These are phyloP conservation scores for Enchytraeus crypticus DNA, from an alignment of 2,888 invertebrate species.

Conservation along the genomic window DNA sequence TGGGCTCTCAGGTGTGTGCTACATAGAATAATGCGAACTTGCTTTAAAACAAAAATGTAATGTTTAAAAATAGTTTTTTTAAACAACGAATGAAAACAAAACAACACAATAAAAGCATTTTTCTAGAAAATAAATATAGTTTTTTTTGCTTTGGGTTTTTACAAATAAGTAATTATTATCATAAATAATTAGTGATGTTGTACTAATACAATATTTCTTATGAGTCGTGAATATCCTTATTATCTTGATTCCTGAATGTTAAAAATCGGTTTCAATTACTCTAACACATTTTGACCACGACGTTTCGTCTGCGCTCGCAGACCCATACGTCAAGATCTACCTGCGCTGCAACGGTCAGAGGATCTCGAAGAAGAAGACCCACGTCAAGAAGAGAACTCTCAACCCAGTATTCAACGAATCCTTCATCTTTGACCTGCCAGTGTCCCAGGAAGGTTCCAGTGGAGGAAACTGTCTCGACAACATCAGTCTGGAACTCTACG, in stretches of 20 bases:
- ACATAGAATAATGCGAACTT: too few relatives aligned
- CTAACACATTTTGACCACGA: too few relatives aligned
- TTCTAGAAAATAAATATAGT: too few relatives aligned
- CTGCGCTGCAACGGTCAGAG: constrained; percentile 92
- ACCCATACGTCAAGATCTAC: constrained; percentile 96
- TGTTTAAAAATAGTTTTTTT: not conserved
- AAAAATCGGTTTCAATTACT: too few relatives aligned
- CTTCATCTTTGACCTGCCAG: constrained; percentile 91
- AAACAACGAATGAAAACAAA: not conserved
- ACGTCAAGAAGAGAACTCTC: constrained; percentile 91
- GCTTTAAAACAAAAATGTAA: not conserved
- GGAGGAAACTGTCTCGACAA: constrained; percentile 52
- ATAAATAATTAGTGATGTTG: too few relatives aligned
- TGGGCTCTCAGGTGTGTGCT: constrained; percentile 67
- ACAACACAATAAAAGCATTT: not conserved
- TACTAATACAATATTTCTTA: too few relatives aligned
- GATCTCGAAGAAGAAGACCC: constrained; percentile 96
- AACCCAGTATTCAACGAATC: constrained; percentile 99
- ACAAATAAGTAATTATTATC: too few relatives aligned
- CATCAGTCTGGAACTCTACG: constrained; percentile 75
- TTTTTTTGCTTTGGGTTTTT: too few relatives aligned
- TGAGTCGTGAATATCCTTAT: too few relatives aligned
- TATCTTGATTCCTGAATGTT: too few relatives aligned
- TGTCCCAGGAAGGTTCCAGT: constrained; percentile 58
- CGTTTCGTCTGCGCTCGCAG: too few relatives aligned